A percentile compares a stretch with the other conserved stretches of the same genome.
phyloP scores from a whole-genome alignment of 2,888 invertebrate species.

The Hirtodrosophila cameraria region DNA sequence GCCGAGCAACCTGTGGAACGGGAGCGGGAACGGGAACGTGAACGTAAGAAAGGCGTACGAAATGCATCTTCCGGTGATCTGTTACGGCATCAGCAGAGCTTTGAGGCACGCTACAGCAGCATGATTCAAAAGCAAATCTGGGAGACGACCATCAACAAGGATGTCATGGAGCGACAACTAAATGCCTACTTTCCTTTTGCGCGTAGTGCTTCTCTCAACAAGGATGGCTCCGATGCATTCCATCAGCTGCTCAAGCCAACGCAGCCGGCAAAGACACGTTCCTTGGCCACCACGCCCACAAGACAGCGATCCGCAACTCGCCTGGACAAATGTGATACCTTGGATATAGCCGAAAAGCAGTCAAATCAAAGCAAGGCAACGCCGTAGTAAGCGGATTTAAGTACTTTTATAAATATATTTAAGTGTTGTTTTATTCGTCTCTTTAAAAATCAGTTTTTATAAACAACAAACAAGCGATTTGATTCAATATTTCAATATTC shows the following conservation, averaged over 20 bases:
- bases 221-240: constrained; percentile 43
- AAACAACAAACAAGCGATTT: too few species aligned
- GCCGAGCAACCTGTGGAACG: constrained; percentile 16
- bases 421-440: too few species aligned
- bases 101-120: constrained; percentile 83
- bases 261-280: constrained; percentile 33
- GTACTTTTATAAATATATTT: too few species aligned
- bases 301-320: constrained; percentile 36
- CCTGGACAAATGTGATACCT: constrained; percentile 55
- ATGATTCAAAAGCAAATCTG: constrained; percentile 83
- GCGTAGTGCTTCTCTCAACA: constrained; percentile 61
- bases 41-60: constrained; percentile 24
- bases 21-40: constrained; percentile 12
- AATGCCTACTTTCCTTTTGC: constrained; percentile 89
- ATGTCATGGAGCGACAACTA: constrained; percentile 87
- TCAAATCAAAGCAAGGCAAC: constrained; percentile 1
- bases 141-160: constrained; percentile 83
- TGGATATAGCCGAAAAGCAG: constrained; percentile 55
- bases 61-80: constrained; percentile 33
- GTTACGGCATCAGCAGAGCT: constrained; percentile 80
- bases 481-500: too few species aligned
- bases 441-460: too few species aligned
- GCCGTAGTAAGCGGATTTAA: not conserved
- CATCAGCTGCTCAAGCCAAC: constrained; percentile 36
- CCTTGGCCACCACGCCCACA: constrained; percentile 63